phyloP scores from a whole-genome alignment of 2,888 invertebrate species.

The Drosophila rellima region DNA sequence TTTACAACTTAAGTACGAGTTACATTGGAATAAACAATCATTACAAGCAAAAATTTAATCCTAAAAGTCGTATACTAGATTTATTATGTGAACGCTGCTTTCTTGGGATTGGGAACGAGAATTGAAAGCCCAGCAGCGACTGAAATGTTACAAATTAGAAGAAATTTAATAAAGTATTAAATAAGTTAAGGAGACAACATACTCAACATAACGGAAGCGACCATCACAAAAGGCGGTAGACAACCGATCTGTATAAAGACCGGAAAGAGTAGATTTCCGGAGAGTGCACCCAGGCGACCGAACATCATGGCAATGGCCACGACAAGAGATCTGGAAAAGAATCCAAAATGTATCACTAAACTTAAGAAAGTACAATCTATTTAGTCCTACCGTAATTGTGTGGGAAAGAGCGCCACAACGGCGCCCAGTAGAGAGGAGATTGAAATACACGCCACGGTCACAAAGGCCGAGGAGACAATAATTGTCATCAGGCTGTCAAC shows the following conservation, averaged over 20 bases:
- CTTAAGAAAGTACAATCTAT: background rate
- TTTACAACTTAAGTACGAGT: background rate
- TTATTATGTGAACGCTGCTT: constrained; percentile 56
- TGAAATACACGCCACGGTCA: constrained; percentile 83
- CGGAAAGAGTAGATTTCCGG: constrained; percentile 91
- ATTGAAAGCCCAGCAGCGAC: constrained; percentile 71
- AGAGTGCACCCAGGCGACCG: constrained; percentile 90
- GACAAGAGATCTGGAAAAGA: constrained; percentile 86
- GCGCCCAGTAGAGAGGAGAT: constrained; percentile 83
- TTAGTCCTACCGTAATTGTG: constrained; percentile 81
- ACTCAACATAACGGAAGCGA: constrained; percentile 89
- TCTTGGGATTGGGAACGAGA: constrained; percentile 68
- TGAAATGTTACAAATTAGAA: constrained; percentile 28
- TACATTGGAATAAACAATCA: background rate
- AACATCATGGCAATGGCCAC: constrained; percentile 90
- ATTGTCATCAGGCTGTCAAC: constrained; percentile 87
- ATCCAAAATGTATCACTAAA: background rate
- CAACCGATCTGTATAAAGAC: constrained; percentile 89
- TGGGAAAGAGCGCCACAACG: constrained; percentile 83
- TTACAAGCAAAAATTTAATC: constrained; percentile 4
- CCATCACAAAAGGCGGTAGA: constrained; percentile 90
- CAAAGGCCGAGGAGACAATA: constrained; percentile 87
- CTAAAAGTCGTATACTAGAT: background rate
- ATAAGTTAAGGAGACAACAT: constrained; percentile 65
- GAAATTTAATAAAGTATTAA: background rate